Percentiles rank a stretch among this genome's conserved stretches.
Evolutionary conservation across 2,113 vertebrate genomes (phyloP).

Genomic region (Fregata magnificens): DNA sequence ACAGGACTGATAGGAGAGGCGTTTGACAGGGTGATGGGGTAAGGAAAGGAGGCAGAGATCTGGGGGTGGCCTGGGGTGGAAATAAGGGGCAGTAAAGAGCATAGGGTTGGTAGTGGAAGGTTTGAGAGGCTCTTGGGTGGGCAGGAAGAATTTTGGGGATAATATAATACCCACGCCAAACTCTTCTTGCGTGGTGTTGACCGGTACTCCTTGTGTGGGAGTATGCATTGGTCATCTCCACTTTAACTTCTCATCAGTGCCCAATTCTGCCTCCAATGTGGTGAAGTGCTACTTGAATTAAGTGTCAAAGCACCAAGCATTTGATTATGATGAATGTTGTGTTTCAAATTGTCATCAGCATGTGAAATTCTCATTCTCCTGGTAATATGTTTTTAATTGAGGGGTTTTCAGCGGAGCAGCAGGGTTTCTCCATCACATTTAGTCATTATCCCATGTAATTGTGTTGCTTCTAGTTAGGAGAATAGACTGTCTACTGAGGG

Average conservation of each 20-base stretch:
- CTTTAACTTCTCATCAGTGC: background rate
- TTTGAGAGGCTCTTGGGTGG: background rate
- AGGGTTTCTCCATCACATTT: background rate
- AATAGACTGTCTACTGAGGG: background rate
- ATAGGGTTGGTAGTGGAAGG: background rate
- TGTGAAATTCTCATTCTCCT: background rate
- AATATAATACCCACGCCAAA: background rate
- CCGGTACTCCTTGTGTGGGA: background rate
- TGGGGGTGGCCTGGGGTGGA: background rate
- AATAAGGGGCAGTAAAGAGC: background rate
- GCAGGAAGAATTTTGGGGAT: background rate
- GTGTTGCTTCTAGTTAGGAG: background rate
- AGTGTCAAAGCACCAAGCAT: background rate
- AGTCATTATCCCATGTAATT: background rate
- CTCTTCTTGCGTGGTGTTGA: background rate
- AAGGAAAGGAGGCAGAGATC: background rate
- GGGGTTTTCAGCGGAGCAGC: background rate
- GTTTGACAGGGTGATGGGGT: background rate
- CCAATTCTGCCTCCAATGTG: background rate
- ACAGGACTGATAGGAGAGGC: background rate
- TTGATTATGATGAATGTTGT: background rate
- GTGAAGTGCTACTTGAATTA: background rate
- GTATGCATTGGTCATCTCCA: background rate
- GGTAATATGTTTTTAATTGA: conserved; percentile 32
- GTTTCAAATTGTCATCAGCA: background rate